A percentile compares a stretch with the other conserved stretches of the same genome.
Evolutionary conservation across 2,113 vertebrate species (phyloP).

Genomic region (Todiramphus saurophagus): DNA sequence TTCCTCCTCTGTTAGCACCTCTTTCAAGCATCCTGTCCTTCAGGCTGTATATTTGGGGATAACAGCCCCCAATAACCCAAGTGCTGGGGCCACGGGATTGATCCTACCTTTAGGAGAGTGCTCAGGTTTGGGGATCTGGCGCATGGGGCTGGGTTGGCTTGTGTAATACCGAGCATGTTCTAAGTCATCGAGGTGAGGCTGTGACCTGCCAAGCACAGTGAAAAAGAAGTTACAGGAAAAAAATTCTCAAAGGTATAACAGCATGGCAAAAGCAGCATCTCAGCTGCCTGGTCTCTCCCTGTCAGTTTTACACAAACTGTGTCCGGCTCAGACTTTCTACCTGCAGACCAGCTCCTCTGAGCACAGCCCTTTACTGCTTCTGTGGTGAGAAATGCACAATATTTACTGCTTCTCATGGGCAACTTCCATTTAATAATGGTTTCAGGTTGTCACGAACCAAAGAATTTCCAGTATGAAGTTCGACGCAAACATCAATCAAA

Average conservation of each 20-base stretch:
- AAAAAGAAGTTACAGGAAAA: background rate
- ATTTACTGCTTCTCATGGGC: background rate
- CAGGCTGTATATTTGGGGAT: background rate
- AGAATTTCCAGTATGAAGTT: background rate
- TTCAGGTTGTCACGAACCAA: background rate
- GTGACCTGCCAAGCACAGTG: conserved; percentile 51
- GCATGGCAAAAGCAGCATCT: background rate
- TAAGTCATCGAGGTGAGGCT: conserved; percentile 45
- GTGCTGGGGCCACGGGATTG: background rate
- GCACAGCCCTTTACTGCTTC: background rate
- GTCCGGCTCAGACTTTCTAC: background rate
- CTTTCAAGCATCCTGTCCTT: background rate
- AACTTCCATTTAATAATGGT: background rate
- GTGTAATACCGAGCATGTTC: conserved; percentile 40
- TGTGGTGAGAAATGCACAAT: background rate
- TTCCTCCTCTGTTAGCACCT: background rate
- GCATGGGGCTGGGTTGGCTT: conserved; percentile 67
- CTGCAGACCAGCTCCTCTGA: background rate
- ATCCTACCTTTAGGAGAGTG: conserved; percentile 77
- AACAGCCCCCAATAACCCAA: background rate
- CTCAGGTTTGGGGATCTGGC: conserved; percentile 69
- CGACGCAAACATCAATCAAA: background rate
- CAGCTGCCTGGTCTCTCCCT: background rate
- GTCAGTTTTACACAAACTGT: background rate
- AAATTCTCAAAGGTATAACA: background rate